A percentile compares a stretch with the other conserved stretches of the same genome.
Evolutionary conservation across 2,113 vertebrate genomes (phyloP).

Genomic region (Haplochromis burtoni): DNA sequence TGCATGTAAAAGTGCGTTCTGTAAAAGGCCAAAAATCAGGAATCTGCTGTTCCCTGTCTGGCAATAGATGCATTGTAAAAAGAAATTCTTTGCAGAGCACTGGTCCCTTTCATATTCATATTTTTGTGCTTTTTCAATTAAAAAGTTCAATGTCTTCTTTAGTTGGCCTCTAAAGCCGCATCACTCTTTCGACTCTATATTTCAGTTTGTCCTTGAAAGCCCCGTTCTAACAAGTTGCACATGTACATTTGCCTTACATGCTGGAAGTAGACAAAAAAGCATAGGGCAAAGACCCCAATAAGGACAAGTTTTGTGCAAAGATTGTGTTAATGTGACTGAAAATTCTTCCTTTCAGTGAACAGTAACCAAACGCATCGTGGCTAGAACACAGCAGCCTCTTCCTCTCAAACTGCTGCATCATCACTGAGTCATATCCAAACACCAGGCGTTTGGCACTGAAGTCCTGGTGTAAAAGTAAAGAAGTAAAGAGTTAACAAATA

Average conservation of each 20-base stretch:
- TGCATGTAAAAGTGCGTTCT: background rate
- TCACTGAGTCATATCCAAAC: background rate
- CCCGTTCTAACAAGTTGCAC: background rate
- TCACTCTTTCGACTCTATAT: background rate
- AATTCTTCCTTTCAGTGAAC: background rate
- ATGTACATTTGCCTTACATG: background rate
- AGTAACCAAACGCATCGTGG: background rate
- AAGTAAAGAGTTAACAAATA: background rate
- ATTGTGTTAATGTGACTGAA: background rate
- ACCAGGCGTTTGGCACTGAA: background rate
- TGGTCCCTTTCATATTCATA: rapidly evolving
- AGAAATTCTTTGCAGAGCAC: background rate
- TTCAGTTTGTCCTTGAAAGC: background rate
- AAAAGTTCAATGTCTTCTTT: background rate
- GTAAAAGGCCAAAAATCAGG: background rate
- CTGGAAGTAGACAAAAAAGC: background rate
- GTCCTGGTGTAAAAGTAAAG: background rate
- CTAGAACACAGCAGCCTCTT: background rate
- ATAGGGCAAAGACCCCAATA: background rate
- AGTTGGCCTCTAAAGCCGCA: rapidly evolving
- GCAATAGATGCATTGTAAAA: background rate
- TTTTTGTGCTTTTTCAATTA: background rate
- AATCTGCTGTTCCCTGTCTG: background rate
- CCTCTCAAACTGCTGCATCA: background rate
- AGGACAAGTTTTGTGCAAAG: background rate